Evolutionary conservation across 2,113 vertebrate genomes (phyloP).

Genomic region (Oreochromis spilurus): DNA sequence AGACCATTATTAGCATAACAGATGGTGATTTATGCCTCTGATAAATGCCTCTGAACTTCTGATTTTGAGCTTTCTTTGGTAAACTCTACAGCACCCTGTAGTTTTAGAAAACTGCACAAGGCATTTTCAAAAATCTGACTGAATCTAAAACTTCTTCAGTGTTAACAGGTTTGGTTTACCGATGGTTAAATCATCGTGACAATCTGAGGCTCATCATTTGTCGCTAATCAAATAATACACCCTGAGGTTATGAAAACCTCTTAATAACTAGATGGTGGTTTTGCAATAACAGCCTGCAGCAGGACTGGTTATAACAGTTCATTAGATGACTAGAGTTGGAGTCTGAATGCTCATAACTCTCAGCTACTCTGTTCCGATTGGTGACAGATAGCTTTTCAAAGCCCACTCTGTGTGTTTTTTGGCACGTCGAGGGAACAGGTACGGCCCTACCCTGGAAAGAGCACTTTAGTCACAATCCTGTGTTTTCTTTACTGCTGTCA

Average conservation of each 20-base stretch:
- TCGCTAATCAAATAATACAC: constrained; percentile 4
- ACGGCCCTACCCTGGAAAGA: constrained; percentile 56
- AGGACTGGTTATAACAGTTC: constrained; percentile 27
- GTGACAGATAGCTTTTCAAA: constrained; percentile 34
- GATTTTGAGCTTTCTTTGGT: neutral
- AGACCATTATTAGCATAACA: neutral
- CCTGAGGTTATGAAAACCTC: constrained; percentile 41
- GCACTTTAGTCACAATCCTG: constrained; percentile 1
- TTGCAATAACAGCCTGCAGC: constrained; percentile 44
- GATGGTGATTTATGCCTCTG: neutral
- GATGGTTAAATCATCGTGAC: neutral
- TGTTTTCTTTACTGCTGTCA: constrained; percentile 41
- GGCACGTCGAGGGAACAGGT: constrained; percentile 33
- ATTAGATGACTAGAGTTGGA: constrained; percentile 1
- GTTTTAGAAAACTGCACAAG: neutral
- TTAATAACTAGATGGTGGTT: neutral
- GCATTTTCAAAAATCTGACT: neutral
- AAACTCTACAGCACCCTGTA: neutral
- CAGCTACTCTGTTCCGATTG: neutral
- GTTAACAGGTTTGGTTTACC: neutral
- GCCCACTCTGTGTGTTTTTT: constrained; percentile 36
- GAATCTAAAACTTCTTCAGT: neutral
- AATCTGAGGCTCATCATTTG: neutral
- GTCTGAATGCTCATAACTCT: neutral
- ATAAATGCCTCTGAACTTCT: neutral